Conservation (phyloP, 2,113 vertebrate species). For the Dascyllus trimaculatus region DNA sequence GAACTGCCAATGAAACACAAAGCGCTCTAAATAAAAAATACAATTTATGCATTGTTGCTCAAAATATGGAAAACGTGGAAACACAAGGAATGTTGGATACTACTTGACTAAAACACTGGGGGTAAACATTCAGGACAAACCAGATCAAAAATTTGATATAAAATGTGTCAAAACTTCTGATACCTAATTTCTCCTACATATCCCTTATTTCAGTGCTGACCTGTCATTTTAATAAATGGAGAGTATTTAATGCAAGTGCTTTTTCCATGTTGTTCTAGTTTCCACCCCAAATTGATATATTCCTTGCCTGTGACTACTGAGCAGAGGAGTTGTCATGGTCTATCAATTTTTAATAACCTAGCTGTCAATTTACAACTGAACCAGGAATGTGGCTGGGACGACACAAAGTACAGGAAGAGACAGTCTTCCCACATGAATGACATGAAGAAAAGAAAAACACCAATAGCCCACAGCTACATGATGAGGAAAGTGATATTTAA, state of each 20-base stretch:
- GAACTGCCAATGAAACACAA: background rate
- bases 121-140: background rate
- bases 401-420: constrained; percentile 32
- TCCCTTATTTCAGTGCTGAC: background rate
- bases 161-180: background rate
- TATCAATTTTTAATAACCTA: constrained; percentile 54
- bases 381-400: constrained; percentile 41
- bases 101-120: background rate
- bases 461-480: background rate
- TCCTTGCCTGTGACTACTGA: constrained; percentile 16
- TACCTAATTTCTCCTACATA: background rate
- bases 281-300: background rate
- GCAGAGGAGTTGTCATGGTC: constrained; percentile 40
- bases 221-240: background rate
- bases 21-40: background rate
- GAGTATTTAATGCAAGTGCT: background rate
- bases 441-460: constrained; percentile 8
- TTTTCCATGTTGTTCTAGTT: constrained; percentile 7
- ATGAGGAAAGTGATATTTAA: background rate
- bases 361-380: constrained; percentile 45
- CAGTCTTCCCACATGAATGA: background rate
- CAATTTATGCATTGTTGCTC: background rate
- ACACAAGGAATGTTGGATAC: background rate
- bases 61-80: background rate
- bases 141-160: background rate